Evolutionary conservation across 2,888 invertebrate species (phyloP).

Genomic region (Amphipyra berbera): DNA sequence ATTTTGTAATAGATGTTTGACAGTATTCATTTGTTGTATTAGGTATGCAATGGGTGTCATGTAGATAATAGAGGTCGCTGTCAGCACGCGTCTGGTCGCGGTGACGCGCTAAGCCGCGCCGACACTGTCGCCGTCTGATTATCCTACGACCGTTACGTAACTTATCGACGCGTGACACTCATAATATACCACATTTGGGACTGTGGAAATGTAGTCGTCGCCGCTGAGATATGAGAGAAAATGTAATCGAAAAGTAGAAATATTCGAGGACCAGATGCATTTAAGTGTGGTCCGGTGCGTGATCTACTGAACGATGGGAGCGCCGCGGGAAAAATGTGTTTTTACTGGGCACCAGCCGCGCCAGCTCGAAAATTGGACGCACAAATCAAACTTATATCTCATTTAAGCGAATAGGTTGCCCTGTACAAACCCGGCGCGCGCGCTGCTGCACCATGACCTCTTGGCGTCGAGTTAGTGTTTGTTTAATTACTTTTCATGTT

Average conservation of each 20-base stretch:
- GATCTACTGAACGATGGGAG: conserved; percentile 67
- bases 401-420: conserved; percentile 32
- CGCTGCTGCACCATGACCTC: background rate
- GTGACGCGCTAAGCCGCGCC: conserved; percentile 12
- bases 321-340: conserved; percentile 57
- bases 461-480: conserved; percentile 1
- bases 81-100: conserved; percentile 1
- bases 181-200: conserved; percentile 8
- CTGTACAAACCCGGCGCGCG: background rate
- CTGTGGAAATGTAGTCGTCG: conserved; percentile 21
- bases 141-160: conserved; percentile 14
- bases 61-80: background rate
- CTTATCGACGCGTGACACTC: conserved; percentile 27
- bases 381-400: conserved; percentile 75
- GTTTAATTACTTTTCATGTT: conserved; percentile 33
- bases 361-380: conserved; percentile 68
- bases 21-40: background rate
- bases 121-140: conserved; percentile 6
- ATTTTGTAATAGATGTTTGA: background rate
- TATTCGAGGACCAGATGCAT: conserved; percentile 71
- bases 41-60: background rate
- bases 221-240: conserved; percentile 55
- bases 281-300: conserved; percentile 72
- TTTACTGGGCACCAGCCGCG: conserved; percentile 44
- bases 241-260: conserved; percentile 58